A percentile compares a stretch with the other conserved stretches of the same genome.
These are phyloP conservation scores for Pseudobourletiella spinata DNA, from an alignment of 1,140 invertebrate species.

Conservation along the genomic window DNA sequence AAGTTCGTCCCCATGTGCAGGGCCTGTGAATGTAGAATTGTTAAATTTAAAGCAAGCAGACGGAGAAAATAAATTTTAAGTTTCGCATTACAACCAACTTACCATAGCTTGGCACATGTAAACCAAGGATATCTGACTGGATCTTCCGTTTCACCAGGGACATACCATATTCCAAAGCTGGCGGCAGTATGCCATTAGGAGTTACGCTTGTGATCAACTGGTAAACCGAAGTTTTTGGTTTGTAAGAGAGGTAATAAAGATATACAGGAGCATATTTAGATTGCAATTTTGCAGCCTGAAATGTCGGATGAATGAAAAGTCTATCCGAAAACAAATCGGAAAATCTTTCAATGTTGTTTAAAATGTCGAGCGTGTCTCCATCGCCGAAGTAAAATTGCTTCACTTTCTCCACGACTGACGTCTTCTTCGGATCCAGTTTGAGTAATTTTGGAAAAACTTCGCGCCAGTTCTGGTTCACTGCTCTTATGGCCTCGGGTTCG, in stretches of 20 bases:
- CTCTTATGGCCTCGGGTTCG: neutral
- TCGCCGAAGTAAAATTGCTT: slow-evolving; percentile 25
- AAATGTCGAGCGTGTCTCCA: neutral
- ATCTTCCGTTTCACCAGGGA: neutral
- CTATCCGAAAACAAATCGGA: slow-evolving; percentile 12
- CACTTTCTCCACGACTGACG: slow-evolving; percentile 2
- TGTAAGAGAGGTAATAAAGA: slow-evolving; percentile 13
- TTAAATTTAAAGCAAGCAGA: no score
- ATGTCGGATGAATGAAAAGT: slow-evolving; percentile 3
- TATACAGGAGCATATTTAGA: slow-evolving; percentile 14
- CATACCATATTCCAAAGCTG: neutral
- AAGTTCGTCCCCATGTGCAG: slow-evolving; percentile 10
- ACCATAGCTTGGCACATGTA: no score
- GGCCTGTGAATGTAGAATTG: no score
- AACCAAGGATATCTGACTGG: neutral
- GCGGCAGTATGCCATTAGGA: neutral
- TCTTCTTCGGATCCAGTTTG: neutral
- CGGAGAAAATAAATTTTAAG: no score
- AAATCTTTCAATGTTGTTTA: slow-evolving; percentile 10
- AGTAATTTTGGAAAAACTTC: slow-evolving; percentile 12
- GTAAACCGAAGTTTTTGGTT: slow-evolving; percentile 7
- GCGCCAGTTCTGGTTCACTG: slow-evolving; percentile 13
- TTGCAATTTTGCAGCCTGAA: slow-evolving; percentile 7
- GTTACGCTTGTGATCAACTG: neutral
- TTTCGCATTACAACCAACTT: no score